These are phyloP conservation scores for Erpobdella octoculata DNA, from an alignment of 2,888 invertebrate species.

Conservation along the genomic window DNA sequence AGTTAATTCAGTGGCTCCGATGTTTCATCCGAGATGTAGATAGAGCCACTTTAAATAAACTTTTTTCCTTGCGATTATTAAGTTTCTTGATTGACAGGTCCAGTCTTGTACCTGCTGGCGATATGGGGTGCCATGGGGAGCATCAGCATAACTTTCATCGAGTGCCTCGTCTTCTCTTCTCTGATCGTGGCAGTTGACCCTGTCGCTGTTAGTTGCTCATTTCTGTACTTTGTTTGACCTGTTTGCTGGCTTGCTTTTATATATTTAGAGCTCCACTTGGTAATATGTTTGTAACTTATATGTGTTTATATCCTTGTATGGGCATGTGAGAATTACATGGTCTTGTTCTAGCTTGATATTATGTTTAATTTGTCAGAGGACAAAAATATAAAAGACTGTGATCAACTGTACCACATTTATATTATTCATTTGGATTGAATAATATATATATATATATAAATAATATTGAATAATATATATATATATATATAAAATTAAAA, in stretches of 20 bases:
- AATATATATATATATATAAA: not conserved
- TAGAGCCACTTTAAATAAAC: no score
- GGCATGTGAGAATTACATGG: not conserved
- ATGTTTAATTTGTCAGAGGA: not conserved
- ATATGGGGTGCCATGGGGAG: constrained; percentile 46
- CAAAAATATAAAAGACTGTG: not conserved
- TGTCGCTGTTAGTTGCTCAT: constrained; percentile 54
- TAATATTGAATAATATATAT: not conserved
- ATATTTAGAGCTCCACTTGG: not conserved
- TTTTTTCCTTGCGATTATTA: not conserved
- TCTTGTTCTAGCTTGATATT: not conserved
- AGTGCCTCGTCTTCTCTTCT: constrained; percentile 55
- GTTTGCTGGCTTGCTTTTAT: not conserved
- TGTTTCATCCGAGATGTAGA: no score
- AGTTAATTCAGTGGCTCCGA: no score
- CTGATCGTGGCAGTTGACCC: constrained; percentile 60
- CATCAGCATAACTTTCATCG: constrained; percentile 40
- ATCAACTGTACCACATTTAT: not conserved
- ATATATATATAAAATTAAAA: not conserved
- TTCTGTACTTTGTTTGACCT: not conserved
- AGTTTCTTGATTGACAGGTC: constrained; percentile 27
- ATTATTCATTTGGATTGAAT: not conserved
- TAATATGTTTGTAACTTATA: not conserved
- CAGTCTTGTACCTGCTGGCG: constrained; percentile 44
- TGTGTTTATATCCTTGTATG: not conserved